Base-by-base conservation (phyloP, 2,888 invertebrate genomes). In the Apodemia zela region DNA sequence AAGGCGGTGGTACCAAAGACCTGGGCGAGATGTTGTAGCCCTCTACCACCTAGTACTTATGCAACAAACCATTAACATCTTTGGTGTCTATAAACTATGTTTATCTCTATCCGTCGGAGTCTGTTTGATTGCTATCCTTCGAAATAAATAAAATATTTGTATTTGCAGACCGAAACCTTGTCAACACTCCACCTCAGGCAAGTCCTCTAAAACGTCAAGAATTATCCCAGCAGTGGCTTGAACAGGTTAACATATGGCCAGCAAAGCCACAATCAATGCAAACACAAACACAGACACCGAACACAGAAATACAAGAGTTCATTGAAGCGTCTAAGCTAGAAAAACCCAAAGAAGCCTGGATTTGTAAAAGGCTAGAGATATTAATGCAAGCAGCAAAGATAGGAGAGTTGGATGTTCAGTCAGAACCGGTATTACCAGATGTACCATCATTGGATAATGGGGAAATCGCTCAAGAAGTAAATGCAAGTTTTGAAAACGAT, bases 221-320 rank as follows among this genome's bases (percentile, higher is more conserved):
- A 15, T 49, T 67, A 6, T 67, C 66, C 0, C 67, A 66, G n/a
- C 63, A 68, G 59, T 67, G 65, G 63, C 61, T 59, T 10, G 67
- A 67, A 38, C 63, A 68, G 13, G 65, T 69, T 4, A 66, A 68
- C n/a, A 69, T 69, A 25, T 69, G 63, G 65, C 69, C 69, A 25
- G 7, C 0, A 6, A 17, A 10, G 18, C 25, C 35, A n/a, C 45
- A n/a, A 3, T 45, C 45, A 2, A 45, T 45, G 38, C 13, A 13
- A 45, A 45, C n/a, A 45, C 45, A 45, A 45, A 1, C 45, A 4
- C 11, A 13, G 5, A 5, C n/a, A n/a, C 45, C 45, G 3, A 13
- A 38, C 13, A 13, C 3, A 38, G 38, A 13, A 38, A 38, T 13
- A 13, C 38, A 38, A 33, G 33, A 33, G 1, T 13, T 0, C 11